A percentile compares a stretch with the other conserved stretches of the same genome.
Evolutionary conservation across 2,797 vertebrate species (phyloP).

Genomic region (Tangara arthus): DNA sequence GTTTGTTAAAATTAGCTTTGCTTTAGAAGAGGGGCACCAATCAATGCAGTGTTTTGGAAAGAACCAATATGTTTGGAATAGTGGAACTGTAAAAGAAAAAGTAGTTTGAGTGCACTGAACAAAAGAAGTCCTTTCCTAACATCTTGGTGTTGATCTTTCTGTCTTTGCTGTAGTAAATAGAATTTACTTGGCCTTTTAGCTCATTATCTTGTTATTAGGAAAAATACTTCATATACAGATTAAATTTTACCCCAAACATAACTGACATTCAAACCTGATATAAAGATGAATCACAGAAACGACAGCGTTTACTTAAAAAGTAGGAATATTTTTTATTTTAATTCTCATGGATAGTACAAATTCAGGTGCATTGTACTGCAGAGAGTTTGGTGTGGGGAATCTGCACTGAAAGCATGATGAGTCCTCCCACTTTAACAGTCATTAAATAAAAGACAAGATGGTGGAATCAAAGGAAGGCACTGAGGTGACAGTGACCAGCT

Average conservation of each 20-base stretch:
- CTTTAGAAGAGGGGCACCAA: background rate
- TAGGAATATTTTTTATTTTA: background rate
- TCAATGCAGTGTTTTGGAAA: background rate
- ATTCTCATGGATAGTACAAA: background rate
- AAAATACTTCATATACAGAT: background rate
- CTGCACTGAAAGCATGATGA: background rate
- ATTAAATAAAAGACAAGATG: background rate
- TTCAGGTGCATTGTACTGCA: background rate
- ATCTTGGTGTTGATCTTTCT: background rate
- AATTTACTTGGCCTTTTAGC: background rate
- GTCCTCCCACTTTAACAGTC: background rate
- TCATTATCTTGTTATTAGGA: background rate
- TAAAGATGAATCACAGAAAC: background rate
- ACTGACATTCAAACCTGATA: background rate
- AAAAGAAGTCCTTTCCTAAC: background rate
- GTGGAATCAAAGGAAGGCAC: background rate
- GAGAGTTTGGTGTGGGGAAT: background rate
- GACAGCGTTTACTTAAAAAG: background rate
- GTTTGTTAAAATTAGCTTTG: background rate
- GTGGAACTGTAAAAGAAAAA: background rate
- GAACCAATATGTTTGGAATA: background rate
- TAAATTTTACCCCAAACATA: background rate
- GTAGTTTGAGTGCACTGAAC: background rate
- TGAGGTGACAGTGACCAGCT: constrained; percentile 15
- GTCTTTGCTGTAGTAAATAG: background rate